Base-by-base conservation (phyloP, 2,113 vertebrate species). In the Aspiorhynchus laticeps region DNA sequence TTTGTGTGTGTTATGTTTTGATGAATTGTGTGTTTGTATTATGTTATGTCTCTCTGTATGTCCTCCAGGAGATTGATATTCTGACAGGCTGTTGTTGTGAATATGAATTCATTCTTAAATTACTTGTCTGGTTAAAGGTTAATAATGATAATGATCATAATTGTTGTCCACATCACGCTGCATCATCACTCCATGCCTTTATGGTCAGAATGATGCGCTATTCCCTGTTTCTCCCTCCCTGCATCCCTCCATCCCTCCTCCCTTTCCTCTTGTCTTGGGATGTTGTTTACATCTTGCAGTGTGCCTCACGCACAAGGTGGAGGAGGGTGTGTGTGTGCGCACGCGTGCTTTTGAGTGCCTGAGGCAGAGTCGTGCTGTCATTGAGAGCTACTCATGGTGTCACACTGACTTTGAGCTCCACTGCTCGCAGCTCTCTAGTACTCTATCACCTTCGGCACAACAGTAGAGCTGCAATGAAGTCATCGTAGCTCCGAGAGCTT, bases 251-350 rank as follows among this genome's bases (percentile, higher is more conserved):
- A 19, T 21, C 43, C 88, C 56, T 88, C 87, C 28, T 82, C 36
- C 56, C 87, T 75, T 90, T 86, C 67, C 83, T 87, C 81, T 87
- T 59, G 78, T 85, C 53, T 76, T 88, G 88, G 48, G 51, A 51
- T 31, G 69, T 91, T 95, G 94, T 94, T 94, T 95, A 94, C 91
- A 92, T 94, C 91, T 90, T 87, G 82, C 89, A 75, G 86, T 86
- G 88, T 87, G 85, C 85, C 91, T 91, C 88, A 84, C 15, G 11
- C 61, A 88, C 80, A 83, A 53, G 36, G 28, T 59, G 67, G 67
- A 76, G 56, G 61, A 51, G 81, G 53, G 76, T 41, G 75, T 43
- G 90, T 56, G 85, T 76, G 89, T 82, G 51, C 15, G 88, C 1
- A 24, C 56, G 53, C 56, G 36, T 4, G 71, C 33, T 71, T 56